Evolutionary conservation across 2,113 vertebrate genomes (phyloP), one percentile per base, ranked within the genome.

Genomic region (Pituophis catenifer): DNA sequence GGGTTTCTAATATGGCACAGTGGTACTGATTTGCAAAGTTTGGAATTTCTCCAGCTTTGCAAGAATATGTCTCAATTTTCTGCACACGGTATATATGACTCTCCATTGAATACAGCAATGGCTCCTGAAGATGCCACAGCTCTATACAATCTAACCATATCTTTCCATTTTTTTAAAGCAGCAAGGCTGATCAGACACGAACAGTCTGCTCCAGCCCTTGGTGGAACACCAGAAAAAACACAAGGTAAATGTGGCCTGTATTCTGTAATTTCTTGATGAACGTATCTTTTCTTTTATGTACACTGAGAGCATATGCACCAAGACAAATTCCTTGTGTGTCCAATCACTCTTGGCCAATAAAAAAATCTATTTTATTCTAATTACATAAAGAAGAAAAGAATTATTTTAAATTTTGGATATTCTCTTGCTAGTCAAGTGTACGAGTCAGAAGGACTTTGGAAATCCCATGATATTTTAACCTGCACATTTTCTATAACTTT

Each of bases 101-200:
- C 24, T 12, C 21, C 55, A 26, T 44, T 89, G 33, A 89, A 57
- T 11, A 70, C 12, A 6, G 65, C 65, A 48, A 48, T 44, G 53
- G 52, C 52, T 19, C 26, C 29, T 54, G 52, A 88, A 58, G 44
- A 44, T 62, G 57, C 90, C 95, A 93, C 95, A 91, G 95, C 23
- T 95, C 91, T 95, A 93, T 95, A 95, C 92, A 95, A 94, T 81
- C 93, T 97, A 95, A 96, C 93, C 95, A 52, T 95, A 89, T 88
- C 94, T 97, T 93, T 96, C 97, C 92, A 91, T 95, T 62, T 96
- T 97, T 97, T 54, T 88, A 24, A 98, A 99, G 99, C 99, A 97
- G 96, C 99, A 97, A 99, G 98, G 97, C 98, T 99, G 98, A 99
- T 98, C 93, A 99, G 99, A 97, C 99, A 99, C 91, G 99, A 99